Percentiles rank a stretch among this genome's conserved stretches.
phyloP scores from a whole-genome alignment of 2,113 vertebrate genomes.

The Willisornis vidua region DNA sequence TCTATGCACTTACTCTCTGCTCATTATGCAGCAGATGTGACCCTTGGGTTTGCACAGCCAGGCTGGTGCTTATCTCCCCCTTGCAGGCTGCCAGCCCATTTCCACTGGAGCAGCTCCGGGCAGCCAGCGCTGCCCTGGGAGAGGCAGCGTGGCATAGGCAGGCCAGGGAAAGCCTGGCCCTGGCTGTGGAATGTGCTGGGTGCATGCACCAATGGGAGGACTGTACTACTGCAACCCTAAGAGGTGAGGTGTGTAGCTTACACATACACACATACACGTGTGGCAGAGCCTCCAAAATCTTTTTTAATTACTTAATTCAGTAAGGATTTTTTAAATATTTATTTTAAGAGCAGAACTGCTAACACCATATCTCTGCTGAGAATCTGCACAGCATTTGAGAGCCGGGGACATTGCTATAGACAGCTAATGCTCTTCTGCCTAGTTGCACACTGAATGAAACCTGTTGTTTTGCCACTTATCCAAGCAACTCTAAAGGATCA shows the following conservation, averaged over 20 bases:
- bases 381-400: not conserved
- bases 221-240: not conserved
- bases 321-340: not conserved
- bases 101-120: accelerated
- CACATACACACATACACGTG: accelerated
- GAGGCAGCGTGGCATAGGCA: not conserved
- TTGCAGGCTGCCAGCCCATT: not conserved
- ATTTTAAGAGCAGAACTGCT: not conserved
- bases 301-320: not conserved
- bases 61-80: accelerated
- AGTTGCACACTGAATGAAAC: not conserved
- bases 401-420: not conserved
- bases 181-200: not conserved
- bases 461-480: not conserved
- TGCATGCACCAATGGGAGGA: not conserved
- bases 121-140: accelerated
- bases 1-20: not conserved
- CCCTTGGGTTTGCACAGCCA: not conserved
- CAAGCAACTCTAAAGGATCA: not conserved
- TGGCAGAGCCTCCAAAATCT: not conserved
- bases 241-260: not conserved
- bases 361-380: not conserved
- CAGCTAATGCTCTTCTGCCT: not conserved
- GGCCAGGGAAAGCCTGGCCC: not conserved
- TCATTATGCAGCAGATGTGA: not conserved